Base-by-base conservation (phyloP, 2,113 vertebrate species). In the Ailurus styani region DNA sequence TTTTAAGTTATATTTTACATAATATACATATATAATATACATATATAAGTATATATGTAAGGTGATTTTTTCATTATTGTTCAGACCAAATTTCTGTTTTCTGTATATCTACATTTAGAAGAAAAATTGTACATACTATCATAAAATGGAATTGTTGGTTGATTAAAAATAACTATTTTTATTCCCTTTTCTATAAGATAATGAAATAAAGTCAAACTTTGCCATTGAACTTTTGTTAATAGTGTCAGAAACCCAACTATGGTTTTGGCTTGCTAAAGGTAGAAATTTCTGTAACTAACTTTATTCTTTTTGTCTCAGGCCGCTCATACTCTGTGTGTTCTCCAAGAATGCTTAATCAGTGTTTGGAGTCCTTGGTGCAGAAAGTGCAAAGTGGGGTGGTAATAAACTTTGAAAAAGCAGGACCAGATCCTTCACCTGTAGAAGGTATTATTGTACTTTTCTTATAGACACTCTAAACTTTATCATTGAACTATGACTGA, bases 351-450 rank as follows among this genome's bases (percentile, higher is more conserved):
- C 98, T 99, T 97, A 99, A 99, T 98, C 99, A 99, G 96, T 99
- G 99, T 99, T 98, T 99, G 97, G 99, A 99, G 98, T 99, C 99
- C 85, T 98, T 99, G 98, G 99, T 99, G 97, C 99, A 99, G 98
- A 99, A 99, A 98, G 99, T 99, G 93, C 99, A 99, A 97, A 99
- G 99, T 96, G 99, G 99, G 79, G 99, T 99, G 79, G 99, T 99
- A 86, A 99, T 99, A 95, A 99, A 99, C 98, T 99, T 99, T 98
- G 99, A 99, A 98, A 99, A 99, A 98, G 99, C 99, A 0, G 99
- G 99, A 90, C 99, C 99, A 0, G 99, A 99, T 98, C 99, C 99
- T 52, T 98, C 99, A 72, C 99, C 99, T 5, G 83, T 99, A 89
- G 99, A 99, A 98, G 99, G 99, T 99, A 99, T 79, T 90, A 85